phyloP scores from a whole-genome alignment of 2,113 vertebrate genomes.

The Silurus asotus region DNA sequence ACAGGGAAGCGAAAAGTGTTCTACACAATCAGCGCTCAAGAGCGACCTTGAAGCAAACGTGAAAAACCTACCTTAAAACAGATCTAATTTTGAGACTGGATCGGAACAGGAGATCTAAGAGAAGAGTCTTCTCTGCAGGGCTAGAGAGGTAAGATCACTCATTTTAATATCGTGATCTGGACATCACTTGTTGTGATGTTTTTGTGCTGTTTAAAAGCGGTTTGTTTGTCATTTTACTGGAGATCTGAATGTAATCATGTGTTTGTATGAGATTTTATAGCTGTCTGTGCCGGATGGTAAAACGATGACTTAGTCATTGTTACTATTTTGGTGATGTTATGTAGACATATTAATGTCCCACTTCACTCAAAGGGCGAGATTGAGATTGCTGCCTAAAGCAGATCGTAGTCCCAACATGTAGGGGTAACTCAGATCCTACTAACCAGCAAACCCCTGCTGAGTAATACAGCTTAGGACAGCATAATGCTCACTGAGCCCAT shows the following conservation, averaged over 20 bases:
- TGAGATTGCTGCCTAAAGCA: neutral
- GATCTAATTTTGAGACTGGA: too few species aligned
- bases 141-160: neutral
- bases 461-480: neutral
- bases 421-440: neutral
- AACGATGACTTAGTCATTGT: neutral
- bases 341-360: too few species aligned
- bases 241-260: neutral
- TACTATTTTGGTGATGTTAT: neutral
- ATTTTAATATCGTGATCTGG: neutral
- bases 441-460: neutral
- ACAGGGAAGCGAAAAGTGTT: slow-evolving; percentile 18
- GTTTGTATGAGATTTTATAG: neutral
- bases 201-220: neutral
- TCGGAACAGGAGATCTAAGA: too few species aligned
- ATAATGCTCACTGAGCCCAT: neutral
- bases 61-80: neutral
- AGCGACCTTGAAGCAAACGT: neutral
- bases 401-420: neutral
- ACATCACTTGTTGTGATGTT: neutral
- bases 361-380: neutral
- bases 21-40: neutral
- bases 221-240: neutral
- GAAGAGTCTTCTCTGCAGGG: neutral
- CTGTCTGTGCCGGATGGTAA: neutral